Percentiles rank a stretch among this genome's conserved stretches.
Conservation (phyloP, 1,140 invertebrate species). For the Aphaenogaster ashmeadi region DNA sequence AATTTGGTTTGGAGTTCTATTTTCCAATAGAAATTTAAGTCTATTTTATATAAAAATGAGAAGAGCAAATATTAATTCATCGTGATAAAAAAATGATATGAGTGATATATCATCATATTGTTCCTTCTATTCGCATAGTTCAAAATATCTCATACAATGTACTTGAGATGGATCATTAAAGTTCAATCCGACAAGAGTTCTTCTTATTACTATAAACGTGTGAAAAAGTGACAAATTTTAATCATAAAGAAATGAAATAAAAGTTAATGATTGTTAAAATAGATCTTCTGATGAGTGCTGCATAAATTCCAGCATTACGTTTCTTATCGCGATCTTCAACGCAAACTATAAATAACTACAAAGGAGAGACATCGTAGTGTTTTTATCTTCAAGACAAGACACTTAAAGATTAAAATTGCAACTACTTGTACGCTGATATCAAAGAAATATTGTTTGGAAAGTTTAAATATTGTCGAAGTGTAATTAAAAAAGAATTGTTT, state of each 20-base stretch:
- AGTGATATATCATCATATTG: not conserved
- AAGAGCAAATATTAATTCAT: not conserved
- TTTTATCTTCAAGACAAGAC: not conserved
- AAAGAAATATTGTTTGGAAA: not conserved
- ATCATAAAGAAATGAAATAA: not conserved
- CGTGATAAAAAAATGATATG: not conserved
- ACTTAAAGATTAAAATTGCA: not conserved
- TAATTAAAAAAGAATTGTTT: not conserved
- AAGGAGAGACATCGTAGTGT: not conserved
- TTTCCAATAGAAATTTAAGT: not conserved
- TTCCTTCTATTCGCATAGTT: not conserved
- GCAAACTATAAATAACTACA: not conserved
- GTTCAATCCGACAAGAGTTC: not conserved
- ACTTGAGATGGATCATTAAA: not conserved
- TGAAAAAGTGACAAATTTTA: not conserved
- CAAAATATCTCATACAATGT: not conserved
- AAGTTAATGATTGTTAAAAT: not conserved
- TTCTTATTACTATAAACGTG: not conserved
- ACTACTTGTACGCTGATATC: not conserved
- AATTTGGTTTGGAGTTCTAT: not conserved
- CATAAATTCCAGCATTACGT: not conserved
- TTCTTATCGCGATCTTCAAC: not conserved
- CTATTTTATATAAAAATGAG: not conserved
- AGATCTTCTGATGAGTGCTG: not conserved
- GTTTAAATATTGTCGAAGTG: not conserved